These are phyloP conservation scores for Conistra vaccinii DNA, from an alignment of 2,888 invertebrate genomes.

Conservation along the genomic window DNA sequence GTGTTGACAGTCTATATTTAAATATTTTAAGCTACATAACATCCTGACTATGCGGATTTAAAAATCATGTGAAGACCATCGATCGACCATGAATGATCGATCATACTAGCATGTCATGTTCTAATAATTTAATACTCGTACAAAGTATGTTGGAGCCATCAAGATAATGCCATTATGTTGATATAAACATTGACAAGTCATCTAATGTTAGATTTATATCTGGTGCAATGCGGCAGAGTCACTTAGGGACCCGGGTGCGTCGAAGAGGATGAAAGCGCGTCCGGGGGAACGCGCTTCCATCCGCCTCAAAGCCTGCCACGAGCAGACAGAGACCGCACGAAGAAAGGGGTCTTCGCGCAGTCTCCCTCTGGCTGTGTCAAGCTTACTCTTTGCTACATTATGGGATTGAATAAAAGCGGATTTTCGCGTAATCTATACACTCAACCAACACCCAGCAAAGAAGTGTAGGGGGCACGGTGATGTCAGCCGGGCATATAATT, in stretches of 20 bases:
- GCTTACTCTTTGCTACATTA: neutral
- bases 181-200: constrained; percentile 16
- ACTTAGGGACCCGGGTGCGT: neutral
- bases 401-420: neutral
- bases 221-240: neutral
- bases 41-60: neutral
- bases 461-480: neutral
- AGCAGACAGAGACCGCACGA: too few species aligned
- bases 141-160: constrained; percentile 29
- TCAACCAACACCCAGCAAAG: neutral
- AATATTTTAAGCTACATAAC: constrained; percentile 35
- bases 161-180: constrained; percentile 39
- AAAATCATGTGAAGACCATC: constrained; percentile 40
- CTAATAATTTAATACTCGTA: constrained; percentile 14
- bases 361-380: neutral
- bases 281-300: neutral
- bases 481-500: neutral
- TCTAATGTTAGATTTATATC: constrained; percentile 14
- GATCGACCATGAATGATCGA: constrained; percentile 40
- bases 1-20: constrained; percentile 19
- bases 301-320: neutral
- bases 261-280: neutral
- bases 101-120: constrained; percentile 26
- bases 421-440: neutral
- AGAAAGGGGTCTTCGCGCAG: neutral